phyloP scores from a whole-genome alignment of 2,888 invertebrate species.

The Encarsia formosa region DNA sequence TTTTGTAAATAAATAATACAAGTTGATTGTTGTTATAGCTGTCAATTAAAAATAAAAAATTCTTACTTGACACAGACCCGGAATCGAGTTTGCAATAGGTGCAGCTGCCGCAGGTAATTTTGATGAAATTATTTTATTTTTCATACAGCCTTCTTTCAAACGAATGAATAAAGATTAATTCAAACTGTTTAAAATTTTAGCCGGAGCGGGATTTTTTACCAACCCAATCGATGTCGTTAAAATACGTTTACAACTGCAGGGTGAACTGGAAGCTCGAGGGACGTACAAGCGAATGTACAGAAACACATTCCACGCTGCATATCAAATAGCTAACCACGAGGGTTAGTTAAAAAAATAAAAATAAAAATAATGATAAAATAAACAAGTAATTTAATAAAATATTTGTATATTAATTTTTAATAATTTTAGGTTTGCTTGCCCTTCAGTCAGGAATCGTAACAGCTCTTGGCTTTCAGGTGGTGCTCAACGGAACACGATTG shows the following conservation, averaged over 20 bases:
- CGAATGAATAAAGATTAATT: no score
- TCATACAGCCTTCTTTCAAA: no score
- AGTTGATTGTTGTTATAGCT: no score
- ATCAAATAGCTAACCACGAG: slow-evolving; percentile 74
- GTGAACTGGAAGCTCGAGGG: slow-evolving; percentile 72
- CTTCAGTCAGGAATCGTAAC: slow-evolving; percentile 79
- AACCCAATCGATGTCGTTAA: slow-evolving; percentile 90
- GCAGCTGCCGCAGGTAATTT: slow-evolving; percentile 74
- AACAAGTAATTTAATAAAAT: no score
- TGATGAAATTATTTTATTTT: no score
- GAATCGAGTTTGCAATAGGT: slow-evolving; percentile 68
- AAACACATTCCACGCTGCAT: slow-evolving; percentile 75
- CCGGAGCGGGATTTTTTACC: slow-evolving; percentile 79
- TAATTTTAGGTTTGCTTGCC: slow-evolving; percentile 66
- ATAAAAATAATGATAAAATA: no score
- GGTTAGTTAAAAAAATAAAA: no score
- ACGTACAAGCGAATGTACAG: slow-evolving; percentile 69
- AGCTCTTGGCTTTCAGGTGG: slow-evolving; percentile 82
- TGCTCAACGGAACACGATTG: slow-evolving; percentile 76
- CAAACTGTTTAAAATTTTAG: no score
- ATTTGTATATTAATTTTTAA: no score
- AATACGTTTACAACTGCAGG: slow-evolving; percentile 88
- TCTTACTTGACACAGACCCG: neutral
- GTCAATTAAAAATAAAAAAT: neutral
- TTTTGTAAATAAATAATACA: no score